phyloP scores from a whole-genome alignment of 2,113 vertebrate genomes.

The Passerina amoena region DNA sequence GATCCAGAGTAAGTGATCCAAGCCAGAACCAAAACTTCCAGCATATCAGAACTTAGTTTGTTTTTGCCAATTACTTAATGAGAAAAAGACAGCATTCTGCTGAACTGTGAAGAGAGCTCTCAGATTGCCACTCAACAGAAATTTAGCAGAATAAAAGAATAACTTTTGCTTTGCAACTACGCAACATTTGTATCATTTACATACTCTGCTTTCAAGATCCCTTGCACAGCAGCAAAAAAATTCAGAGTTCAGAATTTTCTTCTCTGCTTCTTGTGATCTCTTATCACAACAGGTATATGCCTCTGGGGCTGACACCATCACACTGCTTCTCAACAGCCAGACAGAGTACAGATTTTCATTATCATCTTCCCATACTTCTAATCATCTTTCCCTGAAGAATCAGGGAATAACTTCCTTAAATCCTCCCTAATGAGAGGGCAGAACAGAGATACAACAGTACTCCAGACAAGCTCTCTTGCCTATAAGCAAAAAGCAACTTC shows the following conservation, averaged over 20 bases:
- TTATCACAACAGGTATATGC: not conserved
- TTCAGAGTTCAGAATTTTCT: not conserved
- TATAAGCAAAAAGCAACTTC: not conserved
- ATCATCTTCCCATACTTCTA: not conserved
- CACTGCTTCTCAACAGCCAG: not conserved
- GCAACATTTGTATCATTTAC: not conserved
- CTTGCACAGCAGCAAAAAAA: rapidly evolving
- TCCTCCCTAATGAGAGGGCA: not conserved
- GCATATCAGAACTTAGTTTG: not conserved
- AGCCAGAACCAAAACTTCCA: not conserved
- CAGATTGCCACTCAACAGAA: not conserved
- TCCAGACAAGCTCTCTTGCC: not conserved
- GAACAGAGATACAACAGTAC: not conserved
- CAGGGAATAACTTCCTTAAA: not conserved
- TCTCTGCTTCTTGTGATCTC: not conserved
- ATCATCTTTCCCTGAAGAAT: not conserved
- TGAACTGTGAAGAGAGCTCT: not conserved
- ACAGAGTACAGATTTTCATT: not conserved
- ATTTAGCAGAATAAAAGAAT: not conserved
- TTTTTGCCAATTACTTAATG: not conserved
- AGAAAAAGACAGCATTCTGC: not conserved
- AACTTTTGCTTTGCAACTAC: not conserved
- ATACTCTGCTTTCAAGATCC: not conserved
- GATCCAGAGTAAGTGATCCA: not conserved
- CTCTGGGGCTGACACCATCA: not conserved